phyloP scores from a whole-genome alignment of 2,888 invertebrate species.

The Drosophila greeni region DNA sequence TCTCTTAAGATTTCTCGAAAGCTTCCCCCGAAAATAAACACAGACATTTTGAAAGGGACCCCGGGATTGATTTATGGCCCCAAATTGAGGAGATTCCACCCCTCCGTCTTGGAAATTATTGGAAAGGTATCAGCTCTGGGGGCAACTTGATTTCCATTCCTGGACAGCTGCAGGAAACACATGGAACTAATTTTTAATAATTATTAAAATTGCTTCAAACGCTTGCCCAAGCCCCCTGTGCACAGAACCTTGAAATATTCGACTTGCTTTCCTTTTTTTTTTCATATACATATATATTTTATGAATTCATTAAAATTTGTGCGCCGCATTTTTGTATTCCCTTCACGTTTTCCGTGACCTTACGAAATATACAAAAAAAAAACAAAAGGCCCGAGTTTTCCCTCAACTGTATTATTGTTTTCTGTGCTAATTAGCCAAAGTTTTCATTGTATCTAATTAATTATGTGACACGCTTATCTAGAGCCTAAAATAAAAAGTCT shows the following conservation, averaged over 20 bases:
- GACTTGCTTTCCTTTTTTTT: slow-evolving; percentile 19
- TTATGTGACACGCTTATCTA: slow-evolving; percentile 70
- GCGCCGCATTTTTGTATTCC: slow-evolving; percentile 59
- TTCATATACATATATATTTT: slow-evolving; percentile 49
- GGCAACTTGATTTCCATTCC: slow-evolving; percentile 43
- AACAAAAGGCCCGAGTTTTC: slow-evolving; percentile 29
- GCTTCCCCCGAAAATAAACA: slow-evolving; percentile 41
- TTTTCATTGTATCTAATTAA: slow-evolving; percentile 67
- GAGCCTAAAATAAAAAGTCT: slow-evolving; percentile 32
- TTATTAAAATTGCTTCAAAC: slow-evolving; percentile 62
- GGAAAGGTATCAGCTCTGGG: slow-evolving; percentile 32
- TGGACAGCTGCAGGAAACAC: slow-evolving; percentile 54
- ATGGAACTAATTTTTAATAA: slow-evolving; percentile 69
- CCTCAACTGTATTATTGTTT: slow-evolving; percentile 46
- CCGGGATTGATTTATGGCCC: slow-evolving; percentile 76
- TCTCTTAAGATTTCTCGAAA: slow-evolving; percentile 33
- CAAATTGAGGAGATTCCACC: slow-evolving; percentile 64
- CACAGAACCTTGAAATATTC: slow-evolving; percentile 68
- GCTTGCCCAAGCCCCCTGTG: slow-evolving; percentile 51
- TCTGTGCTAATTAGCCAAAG: slow-evolving; percentile 67
- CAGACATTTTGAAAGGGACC: slow-evolving; percentile 51
- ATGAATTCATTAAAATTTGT: slow-evolving; percentile 69
- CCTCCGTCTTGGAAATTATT: slow-evolving; percentile 47
- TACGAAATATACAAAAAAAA: slow-evolving; percentile 11
- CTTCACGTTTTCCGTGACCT: slow-evolving; percentile 52